Conservation (phyloP, 2,888 invertebrate genomes). For the Arrhopalites spinosus region DNA sequence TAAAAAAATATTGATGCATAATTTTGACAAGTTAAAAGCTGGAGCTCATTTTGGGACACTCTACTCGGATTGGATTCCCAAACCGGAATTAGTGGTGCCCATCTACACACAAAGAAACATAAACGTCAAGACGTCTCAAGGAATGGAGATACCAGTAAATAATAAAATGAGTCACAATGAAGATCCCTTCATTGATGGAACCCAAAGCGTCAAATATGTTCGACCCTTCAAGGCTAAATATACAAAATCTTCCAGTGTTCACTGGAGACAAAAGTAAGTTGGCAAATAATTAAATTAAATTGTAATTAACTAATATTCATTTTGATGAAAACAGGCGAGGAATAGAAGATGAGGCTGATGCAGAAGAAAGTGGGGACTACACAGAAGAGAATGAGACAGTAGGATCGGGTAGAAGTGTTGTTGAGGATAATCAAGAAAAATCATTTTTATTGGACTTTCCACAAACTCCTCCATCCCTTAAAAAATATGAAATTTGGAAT, state of each 20-base stretch:
- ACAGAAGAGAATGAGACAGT: too few relatives aligned
- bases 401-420: too few relatives aligned
- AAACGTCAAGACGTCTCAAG: background rate
- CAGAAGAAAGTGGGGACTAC: too few relatives aligned
- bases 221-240: background rate
- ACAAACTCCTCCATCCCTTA: background rate
- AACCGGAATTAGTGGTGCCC: constrained; percentile 9
- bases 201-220: background rate
- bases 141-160: background rate
- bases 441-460: background rate
- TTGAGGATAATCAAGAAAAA: too few relatives aligned
- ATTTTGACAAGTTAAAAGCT: constrained; percentile 28
- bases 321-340: too few relatives aligned
- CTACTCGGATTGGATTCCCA: constrained; percentile 10
- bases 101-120: background rate
- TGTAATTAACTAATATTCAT: too few relatives aligned
- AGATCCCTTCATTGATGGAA: constrained; percentile 2
- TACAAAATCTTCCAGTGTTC: background rate
- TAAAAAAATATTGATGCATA: constrained; percentile 16
- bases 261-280: constrained; percentile 15
- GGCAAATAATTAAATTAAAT: too few relatives aligned
- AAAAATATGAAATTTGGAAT: constrained; percentile 25
- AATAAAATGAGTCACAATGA: background rate
- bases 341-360: background rate
- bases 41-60: background rate